phyloP scores from a whole-genome alignment of 1,140 invertebrate species.

The Dermatophagoides farinae region DNA sequence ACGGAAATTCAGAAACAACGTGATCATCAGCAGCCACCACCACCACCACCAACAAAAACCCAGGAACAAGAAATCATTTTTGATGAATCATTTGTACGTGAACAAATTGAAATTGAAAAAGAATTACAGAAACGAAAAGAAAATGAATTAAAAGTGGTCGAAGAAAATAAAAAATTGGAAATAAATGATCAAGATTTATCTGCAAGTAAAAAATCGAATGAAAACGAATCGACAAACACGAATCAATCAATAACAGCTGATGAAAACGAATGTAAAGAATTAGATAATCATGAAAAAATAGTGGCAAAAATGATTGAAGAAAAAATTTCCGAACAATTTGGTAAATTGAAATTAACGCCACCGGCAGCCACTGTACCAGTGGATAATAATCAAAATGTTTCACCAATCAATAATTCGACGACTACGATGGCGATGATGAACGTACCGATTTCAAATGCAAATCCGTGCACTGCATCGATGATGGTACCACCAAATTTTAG shows the following conservation, averaged over 20 bases:
- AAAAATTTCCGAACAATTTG: background rate
- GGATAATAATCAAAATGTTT: too few species aligned
- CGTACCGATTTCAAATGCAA: too few species aligned
- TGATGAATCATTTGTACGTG: background rate
- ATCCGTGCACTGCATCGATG: too few species aligned
- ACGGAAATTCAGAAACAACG: background rate
- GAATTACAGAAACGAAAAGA: conserved; percentile 2
- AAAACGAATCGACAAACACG: too few species aligned
- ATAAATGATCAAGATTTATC: background rate
- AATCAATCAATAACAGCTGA: too few species aligned
- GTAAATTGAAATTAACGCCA: background rate
- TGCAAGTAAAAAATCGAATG: background rate
- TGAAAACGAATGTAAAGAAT: background rate
- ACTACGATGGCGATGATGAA: too few species aligned
- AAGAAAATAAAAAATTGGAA: conserved; percentile 4
- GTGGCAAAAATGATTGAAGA: background rate
- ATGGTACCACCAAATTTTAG: too few species aligned
- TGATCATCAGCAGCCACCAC: background rate
- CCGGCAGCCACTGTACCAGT: too few species aligned
- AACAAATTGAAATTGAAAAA: conserved; percentile 13
- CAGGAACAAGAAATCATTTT: background rate
- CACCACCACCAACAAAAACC: background rate
- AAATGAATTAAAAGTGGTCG: conserved; percentile 3
- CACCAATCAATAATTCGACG: too few species aligned
- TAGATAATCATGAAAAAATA: background rate